Percentiles rank a stretch among this genome's conserved stretches.
Conservation (phyloP, 1,140 invertebrate species). For the Bombus picipes region DNA sequence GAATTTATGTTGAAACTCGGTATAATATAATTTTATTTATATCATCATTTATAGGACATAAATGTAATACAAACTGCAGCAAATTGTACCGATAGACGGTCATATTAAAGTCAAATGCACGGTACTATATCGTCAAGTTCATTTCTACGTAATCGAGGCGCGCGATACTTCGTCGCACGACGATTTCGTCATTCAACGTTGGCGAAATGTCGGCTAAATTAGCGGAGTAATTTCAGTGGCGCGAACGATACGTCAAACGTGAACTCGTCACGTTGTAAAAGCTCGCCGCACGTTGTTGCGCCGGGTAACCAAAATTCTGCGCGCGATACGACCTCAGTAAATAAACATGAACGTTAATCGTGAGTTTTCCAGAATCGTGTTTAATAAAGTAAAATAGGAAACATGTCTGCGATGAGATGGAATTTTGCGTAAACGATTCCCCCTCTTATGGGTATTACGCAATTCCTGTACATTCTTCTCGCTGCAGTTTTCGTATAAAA, state of each 20-base stretch:
- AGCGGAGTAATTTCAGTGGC: slow-evolving; percentile 16
- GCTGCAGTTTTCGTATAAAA: background rate
- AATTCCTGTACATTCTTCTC: too few species aligned
- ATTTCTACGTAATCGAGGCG: background rate
- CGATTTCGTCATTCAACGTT: slow-evolving; percentile 2
- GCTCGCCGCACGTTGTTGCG: background rate
- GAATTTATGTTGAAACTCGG: too few species aligned
- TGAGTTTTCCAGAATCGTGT: background rate
- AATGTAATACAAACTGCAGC: background rate
- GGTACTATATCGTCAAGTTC: background rate
- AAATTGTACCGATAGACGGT: background rate
- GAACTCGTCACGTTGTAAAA: slow-evolving; percentile 19
- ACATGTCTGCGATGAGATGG: too few species aligned
- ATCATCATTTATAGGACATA: too few species aligned
- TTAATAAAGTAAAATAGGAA: background rate
- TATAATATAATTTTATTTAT: background rate
- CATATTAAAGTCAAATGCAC: background rate
- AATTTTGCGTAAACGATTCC: background rate
- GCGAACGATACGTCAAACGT: slow-evolving; percentile 32
- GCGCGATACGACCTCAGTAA: background rate
- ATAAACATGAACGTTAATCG: background rate
- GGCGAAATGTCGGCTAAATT: slow-evolving; percentile 12
- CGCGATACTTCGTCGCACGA: background rate
- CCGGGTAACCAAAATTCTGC: slow-evolving; percentile 17
- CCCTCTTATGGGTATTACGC: background rate